Base-by-base conservation (phyloP, 2,113 vertebrate genomes). In the Falcunculus frontatus region DNA sequence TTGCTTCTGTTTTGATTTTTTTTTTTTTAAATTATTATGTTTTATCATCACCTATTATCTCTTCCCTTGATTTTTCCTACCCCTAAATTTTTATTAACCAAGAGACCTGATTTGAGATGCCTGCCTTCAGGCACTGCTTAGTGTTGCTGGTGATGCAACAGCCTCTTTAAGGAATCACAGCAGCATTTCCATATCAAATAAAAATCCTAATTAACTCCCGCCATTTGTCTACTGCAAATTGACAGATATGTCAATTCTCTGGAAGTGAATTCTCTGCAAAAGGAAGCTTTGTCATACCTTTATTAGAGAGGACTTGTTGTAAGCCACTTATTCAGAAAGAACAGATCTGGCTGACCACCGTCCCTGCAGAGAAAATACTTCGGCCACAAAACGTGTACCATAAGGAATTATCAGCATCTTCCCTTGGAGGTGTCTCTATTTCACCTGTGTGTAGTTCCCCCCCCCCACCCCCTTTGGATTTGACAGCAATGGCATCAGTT, bases 21-120 rank as follows among this genome's bases (percentile, higher is more conserved):
- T 94, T 62, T 87, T 89, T 93, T 53, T 49, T 49, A 5, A 67
- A 76, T 75, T 78, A 53, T 35, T 74, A 12, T 62, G 22, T 52
- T 91, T 81, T 75, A 84, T 74, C 47, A 88, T 65, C 30, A 88
- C 78, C 41, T 70, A 84, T 94, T 93, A 90, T 78, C 35, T 86
- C 65, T 91, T 85, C 55, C 27, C 42, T 80, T 88, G 65, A 13
- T 70, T 85, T 89, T 91, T 82, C 65, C 27, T 82, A 27, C 11
- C 33, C 49, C 72, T 67, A 73, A 69, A 69, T 88, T 93, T 93
- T 94, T 94, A 96, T 94, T 96, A 95, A 84, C n/a, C 90, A 64
- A 86, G 63, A 52, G 76, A 93, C 13, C 33, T 23, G 56, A 78
- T 86, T 47, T 87, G 75, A 96, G 37, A 90, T 60, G 59, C 64